Percentiles rank a stretch among this genome's conserved stretches.
Conservation (phyloP, 1,140 invertebrate genomes). For the Lordiphosa collinella region DNA sequence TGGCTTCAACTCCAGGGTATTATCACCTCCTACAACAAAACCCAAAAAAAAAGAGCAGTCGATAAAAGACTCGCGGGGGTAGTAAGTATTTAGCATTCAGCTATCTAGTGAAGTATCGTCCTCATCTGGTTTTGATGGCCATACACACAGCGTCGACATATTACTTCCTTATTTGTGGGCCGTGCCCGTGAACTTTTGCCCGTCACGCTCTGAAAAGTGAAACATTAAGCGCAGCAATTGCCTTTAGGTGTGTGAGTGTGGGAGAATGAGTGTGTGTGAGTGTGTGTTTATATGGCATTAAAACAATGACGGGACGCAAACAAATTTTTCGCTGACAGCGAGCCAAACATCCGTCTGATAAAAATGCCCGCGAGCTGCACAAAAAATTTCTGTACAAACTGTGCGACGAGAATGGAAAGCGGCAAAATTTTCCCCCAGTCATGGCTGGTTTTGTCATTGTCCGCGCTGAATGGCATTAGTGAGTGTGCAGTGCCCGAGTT, state of each 20-base stretch:
- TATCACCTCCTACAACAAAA: not conserved
- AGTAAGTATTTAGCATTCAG: not conserved
- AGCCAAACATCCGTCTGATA: constrained; percentile 73
- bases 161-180: constrained; percentile 77
- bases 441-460: constrained; percentile 25
- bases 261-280: constrained; percentile 4
- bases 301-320: constrained; percentile 69
- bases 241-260: not conserved
- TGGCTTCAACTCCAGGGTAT: not conserved
- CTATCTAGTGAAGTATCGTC: constrained; percentile 29
- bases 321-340: constrained; percentile 61
- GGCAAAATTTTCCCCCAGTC: not conserved
- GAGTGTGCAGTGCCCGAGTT: constrained; percentile 2
- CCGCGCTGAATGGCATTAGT: constrained; percentile 9
- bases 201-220: constrained; percentile 48
- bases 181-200: constrained; percentile 50
- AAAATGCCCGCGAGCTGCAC: constrained; percentile 50
- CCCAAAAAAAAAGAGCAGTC: constrained; percentile 5
- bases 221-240: constrained; percentile 51
- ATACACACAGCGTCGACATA: constrained; percentile 52
- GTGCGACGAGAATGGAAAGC: too few relatives aligned
- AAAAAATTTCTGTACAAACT: constrained; percentile 22
- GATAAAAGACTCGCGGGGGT: constrained; percentile 5
- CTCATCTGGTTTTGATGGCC: constrained; percentile 59
- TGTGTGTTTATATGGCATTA: constrained; percentile 39